Evolutionary conservation across 1,140 invertebrate genomes (phyloP).

Genomic region (Cotesia glomerata): DNA sequence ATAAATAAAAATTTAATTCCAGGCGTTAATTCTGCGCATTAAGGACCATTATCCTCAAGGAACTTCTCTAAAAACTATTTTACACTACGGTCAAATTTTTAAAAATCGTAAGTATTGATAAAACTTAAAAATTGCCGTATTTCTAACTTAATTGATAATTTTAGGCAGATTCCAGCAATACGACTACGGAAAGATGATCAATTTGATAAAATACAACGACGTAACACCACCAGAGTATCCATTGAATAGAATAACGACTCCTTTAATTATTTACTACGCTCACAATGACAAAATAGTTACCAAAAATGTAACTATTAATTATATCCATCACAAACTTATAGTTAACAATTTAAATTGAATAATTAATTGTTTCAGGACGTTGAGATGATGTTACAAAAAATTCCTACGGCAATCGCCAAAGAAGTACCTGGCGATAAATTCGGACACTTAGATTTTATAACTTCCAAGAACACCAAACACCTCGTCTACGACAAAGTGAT

Average conservation of each 20-base stretch:
- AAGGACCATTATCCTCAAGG: slow-evolving; percentile 64
- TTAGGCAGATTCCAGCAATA: slow-evolving; percentile 47
- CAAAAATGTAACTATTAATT: slow-evolving; percentile 39
- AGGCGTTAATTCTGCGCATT: slow-evolving; percentile 51
- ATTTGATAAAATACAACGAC: slow-evolving; percentile 61
- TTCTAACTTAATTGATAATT: background rate
- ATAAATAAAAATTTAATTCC: background rate
- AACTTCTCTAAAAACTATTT: slow-evolving; percentile 60
- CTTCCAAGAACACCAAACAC: slow-evolving; percentile 67
- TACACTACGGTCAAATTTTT: slow-evolving; percentile 62
- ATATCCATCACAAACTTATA: background rate
- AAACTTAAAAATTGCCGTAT: background rate
- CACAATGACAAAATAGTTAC: slow-evolving; percentile 64
- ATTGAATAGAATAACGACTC: slow-evolving; percentile 68
- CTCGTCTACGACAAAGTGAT: slow-evolving; percentile 65
- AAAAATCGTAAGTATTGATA: slow-evolving; percentile 43
- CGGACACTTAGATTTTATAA: slow-evolving; percentile 76
- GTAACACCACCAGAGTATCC: slow-evolving; percentile 66
- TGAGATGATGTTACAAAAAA: slow-evolving; percentile 58
- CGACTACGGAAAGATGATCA: slow-evolving; percentile 48
- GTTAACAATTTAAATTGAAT: background rate
- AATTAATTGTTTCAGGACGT: background rate
- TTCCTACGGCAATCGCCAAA: slow-evolving; percentile 60
- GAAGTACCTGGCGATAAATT: slow-evolving; percentile 67
- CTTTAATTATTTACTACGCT: slow-evolving; percentile 70